Conservation (phyloP, 2,113 vertebrate genomes). For the Anarhynchus alexandrinus region DNA sequence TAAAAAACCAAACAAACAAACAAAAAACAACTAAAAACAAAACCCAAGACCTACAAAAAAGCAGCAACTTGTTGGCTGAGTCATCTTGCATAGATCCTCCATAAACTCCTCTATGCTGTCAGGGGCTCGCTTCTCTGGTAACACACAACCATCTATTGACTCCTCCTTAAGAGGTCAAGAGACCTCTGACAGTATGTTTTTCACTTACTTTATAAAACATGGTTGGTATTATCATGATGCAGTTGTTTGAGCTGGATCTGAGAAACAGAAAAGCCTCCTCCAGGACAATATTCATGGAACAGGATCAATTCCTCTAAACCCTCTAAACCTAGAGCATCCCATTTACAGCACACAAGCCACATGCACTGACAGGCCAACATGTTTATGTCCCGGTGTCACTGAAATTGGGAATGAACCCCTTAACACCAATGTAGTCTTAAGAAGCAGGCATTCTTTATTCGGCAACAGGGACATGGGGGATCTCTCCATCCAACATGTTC, state of each 20-base stretch:
- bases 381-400: not conserved
- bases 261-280: not conserved
- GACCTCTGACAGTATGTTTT: not conserved
- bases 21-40: no score
- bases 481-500: no score
- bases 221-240: not conserved
- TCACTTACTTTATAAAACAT: not conserved
- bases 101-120: not conserved
- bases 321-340: not conserved
- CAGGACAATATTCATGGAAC: not conserved
- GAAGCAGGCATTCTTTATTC: no score
- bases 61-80: not conserved
- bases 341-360: not conserved
- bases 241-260: not conserved
- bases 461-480: no score
- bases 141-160: not conserved
- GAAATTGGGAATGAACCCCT: no score
- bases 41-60: not conserved
- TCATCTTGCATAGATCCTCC: not conserved
- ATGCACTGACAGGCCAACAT: fast-evolving
- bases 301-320: not conserved
- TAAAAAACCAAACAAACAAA: no score
- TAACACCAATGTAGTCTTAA: no score
- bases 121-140: not conserved
- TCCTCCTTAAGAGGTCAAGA: not conserved